Evolutionary conservation across 2,113 vertebrate species (phyloP).

Genomic region (Gymnorhina tibicen): DNA sequence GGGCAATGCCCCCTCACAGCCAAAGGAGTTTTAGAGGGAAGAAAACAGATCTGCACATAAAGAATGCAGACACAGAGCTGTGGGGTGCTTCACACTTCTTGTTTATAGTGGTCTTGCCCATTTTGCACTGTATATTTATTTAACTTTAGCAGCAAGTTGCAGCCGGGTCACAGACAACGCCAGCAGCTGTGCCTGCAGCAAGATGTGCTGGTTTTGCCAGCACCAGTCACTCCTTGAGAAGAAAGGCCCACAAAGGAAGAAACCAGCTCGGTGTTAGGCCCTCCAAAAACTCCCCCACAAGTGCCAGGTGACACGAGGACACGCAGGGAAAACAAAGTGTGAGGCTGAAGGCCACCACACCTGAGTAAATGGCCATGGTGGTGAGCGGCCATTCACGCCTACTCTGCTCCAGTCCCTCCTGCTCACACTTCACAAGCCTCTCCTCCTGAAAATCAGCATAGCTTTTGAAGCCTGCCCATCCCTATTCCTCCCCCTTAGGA

Average conservation of each 20-base stretch:
- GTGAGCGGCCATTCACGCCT: not conserved
- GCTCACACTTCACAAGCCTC: not conserved
- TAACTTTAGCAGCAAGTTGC: not conserved
- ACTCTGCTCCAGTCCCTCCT: not conserved
- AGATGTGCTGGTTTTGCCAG: not conserved
- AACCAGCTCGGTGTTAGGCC: not conserved
- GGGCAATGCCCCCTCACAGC: not conserved
- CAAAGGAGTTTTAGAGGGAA: not conserved
- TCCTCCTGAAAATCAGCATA: not conserved
- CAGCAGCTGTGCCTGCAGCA: not conserved
- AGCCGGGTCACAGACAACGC: not conserved
- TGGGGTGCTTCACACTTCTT: rapidly evolving
- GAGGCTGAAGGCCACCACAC: not conserved
- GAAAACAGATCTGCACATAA: rapidly evolving
- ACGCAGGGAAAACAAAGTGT: not conserved
- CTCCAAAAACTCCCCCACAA: not conserved
- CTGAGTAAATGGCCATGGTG: rapidly evolving
- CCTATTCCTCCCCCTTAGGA: not conserved
- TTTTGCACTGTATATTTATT: not conserved
- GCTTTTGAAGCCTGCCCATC: not conserved
- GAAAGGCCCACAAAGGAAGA: not conserved
- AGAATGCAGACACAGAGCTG: not conserved
- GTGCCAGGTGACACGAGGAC: not conserved
- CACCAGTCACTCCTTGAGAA: not conserved
- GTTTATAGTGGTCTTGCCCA: not conserved